Percentiles rank a stretch among this genome's conserved stretches.
These are phyloP conservation scores for Aspiorhynchus laticeps DNA, from an alignment of 2,113 vertebrate species.

Conservation along the genomic window DNA sequence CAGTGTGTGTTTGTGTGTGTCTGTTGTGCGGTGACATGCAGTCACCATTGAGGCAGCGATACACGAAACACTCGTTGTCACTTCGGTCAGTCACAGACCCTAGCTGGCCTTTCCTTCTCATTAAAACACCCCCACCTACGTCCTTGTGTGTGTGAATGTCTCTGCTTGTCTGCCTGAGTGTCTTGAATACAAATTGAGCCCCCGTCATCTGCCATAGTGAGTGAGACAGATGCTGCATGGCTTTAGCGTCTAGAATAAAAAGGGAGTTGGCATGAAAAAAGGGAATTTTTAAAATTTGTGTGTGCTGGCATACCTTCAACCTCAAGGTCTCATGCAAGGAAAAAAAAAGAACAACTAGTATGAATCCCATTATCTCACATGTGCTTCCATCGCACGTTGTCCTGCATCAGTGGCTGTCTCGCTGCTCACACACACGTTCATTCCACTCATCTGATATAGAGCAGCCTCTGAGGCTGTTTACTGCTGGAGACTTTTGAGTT, in stretches of 20 bases:
- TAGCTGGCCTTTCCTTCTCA: slow-evolving; percentile 30
- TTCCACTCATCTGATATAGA: slow-evolving; percentile 34
- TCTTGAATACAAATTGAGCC: slow-evolving; percentile 61
- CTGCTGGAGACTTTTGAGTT: slow-evolving; percentile 40
- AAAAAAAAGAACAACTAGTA: neutral
- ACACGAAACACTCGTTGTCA: slow-evolving; percentile 10
- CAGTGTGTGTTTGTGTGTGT: slow-evolving; percentile 37
- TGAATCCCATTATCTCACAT: neutral
- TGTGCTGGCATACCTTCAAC: neutral
- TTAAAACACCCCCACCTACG: slow-evolving; percentile 17
- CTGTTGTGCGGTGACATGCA: slow-evolving; percentile 12
- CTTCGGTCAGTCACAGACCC: neutral
- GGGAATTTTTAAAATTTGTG: neutral
- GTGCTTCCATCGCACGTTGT: slow-evolving; percentile 11
- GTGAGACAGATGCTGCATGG: slow-evolving; percentile 40
- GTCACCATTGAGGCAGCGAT: slow-evolving; percentile 2
- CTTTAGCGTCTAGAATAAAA: neutral
- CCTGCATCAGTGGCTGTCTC: neutral
- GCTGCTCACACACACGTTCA: neutral
- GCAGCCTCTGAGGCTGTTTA: slow-evolving; percentile 56
- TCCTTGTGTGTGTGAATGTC: slow-evolving; percentile 2
- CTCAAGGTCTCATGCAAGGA: neutral
- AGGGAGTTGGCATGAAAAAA: neutral
- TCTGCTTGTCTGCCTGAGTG: slow-evolving; percentile 46
- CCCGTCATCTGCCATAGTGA: slow-evolving; percentile 26